Percentiles rank a stretch among this genome's conserved stretches.
Conservation (phyloP, 2,888 invertebrate genomes). For the Eristalinus aeneus region DNA sequence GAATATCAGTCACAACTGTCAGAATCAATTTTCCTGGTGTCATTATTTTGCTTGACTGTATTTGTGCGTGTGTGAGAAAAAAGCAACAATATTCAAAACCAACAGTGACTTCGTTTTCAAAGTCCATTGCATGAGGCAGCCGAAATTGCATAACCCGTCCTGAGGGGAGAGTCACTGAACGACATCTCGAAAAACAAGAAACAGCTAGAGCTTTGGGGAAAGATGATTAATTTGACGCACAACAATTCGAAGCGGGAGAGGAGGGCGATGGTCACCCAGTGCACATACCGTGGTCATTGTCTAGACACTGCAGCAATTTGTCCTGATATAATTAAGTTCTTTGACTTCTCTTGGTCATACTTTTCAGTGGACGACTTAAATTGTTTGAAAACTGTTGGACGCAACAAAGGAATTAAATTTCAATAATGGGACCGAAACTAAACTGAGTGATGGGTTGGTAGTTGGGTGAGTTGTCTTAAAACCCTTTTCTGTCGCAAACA, state of each 20-base stretch:
- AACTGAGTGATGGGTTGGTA: not conserved
- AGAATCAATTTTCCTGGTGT: slow-evolving; percentile 21
- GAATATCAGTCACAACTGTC: slow-evolving; percentile 40
- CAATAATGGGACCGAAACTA: not conserved
- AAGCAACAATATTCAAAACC: not conserved
- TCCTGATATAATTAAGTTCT: not conserved
- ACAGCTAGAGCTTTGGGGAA: not conserved
- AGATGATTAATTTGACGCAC: not conserved
- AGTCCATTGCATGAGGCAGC: not conserved
- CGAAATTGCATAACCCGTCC: not conserved
- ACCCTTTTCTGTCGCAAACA: not conserved
- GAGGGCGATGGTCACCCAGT: not conserved
- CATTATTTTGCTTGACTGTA: not conserved
- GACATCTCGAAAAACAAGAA: not conserved
- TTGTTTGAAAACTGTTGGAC: not conserved
- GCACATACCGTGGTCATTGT: not conserved
- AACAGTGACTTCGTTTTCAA: not conserved
- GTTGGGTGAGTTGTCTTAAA: not conserved
- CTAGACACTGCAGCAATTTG: not conserved
- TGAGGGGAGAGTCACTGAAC: not conserved
- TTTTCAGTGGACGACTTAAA: not conserved
- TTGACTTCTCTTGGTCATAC: not conserved
- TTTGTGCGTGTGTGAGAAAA: not conserved
- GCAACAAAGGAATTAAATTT: not conserved
- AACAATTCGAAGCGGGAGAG: not conserved